These are phyloP conservation scores for Chrysodeixis includens DNA, from an alignment of 2,888 invertebrate species.

Conservation along the genomic window DNA sequence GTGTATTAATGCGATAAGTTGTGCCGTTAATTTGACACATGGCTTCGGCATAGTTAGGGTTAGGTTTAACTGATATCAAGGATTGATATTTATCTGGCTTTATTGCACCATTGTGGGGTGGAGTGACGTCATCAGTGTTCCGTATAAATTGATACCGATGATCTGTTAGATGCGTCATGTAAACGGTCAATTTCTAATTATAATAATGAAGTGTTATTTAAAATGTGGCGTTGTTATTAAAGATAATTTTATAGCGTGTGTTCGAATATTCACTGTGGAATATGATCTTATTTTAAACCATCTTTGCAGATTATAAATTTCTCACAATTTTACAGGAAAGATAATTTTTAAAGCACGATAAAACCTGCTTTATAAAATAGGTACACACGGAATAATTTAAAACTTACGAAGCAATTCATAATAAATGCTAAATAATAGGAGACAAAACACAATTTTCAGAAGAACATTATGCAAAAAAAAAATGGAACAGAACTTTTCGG, in stretches of 20 bases:
- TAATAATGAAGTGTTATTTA: not conserved
- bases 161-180: not conserved
- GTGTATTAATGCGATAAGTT: conserved; percentile 66
- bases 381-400: no score
- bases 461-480: not conserved
- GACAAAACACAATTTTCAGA: no score
- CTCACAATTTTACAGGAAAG: no score
- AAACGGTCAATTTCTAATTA: not conserved
- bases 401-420: no score
- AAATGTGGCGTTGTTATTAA: not conserved
- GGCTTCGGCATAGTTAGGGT: conserved; percentile 17
- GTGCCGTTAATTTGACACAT: conserved; percentile 65
- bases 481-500: no score
- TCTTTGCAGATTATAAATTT: no score
- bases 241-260: not conserved
- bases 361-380: no score
- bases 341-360: no score
- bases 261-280: no score
- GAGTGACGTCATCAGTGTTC: conserved; percentile 2
- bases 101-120: not conserved
- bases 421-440: no score
- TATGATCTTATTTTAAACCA: no score
- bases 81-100: conserved; percentile 8
- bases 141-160: not conserved
- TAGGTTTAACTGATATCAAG: not conserved